A percentile compares a stretch with the other conserved stretches of the same genome.
These are phyloP conservation scores for Caenorhabditis virilis DNA, from an alignment of 2,888 invertebrate species.

Conservation along the genomic window DNA sequence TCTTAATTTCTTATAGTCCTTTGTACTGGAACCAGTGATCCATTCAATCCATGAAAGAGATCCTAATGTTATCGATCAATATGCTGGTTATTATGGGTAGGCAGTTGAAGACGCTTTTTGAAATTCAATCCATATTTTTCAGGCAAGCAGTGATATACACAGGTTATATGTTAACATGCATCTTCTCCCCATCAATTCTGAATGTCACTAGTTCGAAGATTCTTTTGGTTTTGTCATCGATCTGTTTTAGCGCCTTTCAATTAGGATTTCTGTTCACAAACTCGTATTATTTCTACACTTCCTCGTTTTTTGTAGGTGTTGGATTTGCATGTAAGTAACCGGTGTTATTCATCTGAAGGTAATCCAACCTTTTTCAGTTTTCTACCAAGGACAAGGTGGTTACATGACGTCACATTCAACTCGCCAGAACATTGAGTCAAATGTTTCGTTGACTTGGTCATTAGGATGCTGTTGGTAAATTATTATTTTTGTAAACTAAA, in stretches of 20 bases:
- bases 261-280: constrained; percentile 49
- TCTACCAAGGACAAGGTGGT: constrained; percentile 44
- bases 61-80: constrained; percentile 35
- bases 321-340: constrained; percentile 45
- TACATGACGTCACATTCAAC: constrained; percentile 46
- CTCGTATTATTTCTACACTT: constrained; percentile 40
- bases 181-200: constrained; percentile 40
- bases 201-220: constrained; percentile 22
- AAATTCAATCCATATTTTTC: constrained; percentile 5
- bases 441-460: constrained; percentile 41
- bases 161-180: constrained; percentile 32
- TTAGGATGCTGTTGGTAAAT: constrained; percentile 44
- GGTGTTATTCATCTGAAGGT: background rate
- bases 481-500: background rate
- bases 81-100: constrained; percentile 56
- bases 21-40: constrained; percentile 51
- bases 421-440: constrained; percentile 38
- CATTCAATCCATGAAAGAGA: constrained; percentile 52
- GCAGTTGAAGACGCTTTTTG: background rate
- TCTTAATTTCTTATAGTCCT: no score
- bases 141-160: constrained; percentile 43
- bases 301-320: constrained; percentile 37
- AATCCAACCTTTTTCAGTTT: constrained; percentile 26
- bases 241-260: constrained; percentile 32
- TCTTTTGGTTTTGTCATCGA: constrained; percentile 22